Conservation (phyloP, 2,113 vertebrate genomes). For the Tachysurus vachellii region DNA sequence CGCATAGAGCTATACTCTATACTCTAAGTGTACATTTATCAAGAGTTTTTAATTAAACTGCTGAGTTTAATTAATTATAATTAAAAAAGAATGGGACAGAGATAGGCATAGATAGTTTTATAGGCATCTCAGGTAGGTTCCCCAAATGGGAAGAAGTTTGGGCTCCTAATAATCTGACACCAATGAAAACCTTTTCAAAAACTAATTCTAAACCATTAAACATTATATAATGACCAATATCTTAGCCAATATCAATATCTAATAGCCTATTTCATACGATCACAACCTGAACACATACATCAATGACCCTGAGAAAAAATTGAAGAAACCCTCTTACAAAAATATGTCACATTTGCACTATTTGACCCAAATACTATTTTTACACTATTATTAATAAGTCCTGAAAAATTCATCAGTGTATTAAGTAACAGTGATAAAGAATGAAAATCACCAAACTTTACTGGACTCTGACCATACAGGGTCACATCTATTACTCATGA, state of each 20-base stretch:
- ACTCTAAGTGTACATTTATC: conserved; percentile 21
- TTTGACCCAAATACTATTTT: conserved; percentile 9
- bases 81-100: neutral
- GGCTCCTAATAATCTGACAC: neutral
- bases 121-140: conserved; percentile 2
- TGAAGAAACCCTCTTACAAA: neutral
- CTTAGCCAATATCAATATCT: neutral
- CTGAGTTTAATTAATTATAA: neutral
- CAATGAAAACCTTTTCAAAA: neutral
- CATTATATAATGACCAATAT: neutral
- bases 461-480: neutral
- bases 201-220: neutral
- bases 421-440: neutral
- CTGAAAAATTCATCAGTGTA: too few species aligned
- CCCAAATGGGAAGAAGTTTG: neutral
- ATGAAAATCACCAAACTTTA: neutral
- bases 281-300: neutral
- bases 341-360: neutral
- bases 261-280: neutral
- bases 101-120: neutral
- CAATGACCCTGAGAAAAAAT: neutral
- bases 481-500: conserved; percentile 21
- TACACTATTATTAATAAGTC: neutral
- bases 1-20: conserved; percentile 7
- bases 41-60: conserved; percentile 20